Conservation (phyloP, 1,140 invertebrate species). For the Drosophila willistoni region DNA sequence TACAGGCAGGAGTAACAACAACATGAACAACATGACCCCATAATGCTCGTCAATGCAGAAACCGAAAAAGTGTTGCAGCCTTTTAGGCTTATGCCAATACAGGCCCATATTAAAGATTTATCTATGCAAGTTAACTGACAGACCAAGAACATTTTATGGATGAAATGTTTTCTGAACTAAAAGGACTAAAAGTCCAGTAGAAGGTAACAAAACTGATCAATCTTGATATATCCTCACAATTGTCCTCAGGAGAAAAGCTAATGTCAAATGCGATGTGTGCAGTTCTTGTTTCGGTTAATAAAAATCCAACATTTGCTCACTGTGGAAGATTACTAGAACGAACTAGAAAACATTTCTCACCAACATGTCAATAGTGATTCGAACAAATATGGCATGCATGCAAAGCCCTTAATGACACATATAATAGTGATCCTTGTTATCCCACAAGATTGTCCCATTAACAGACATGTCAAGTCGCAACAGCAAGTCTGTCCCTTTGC, state of each 20-base stretch:
- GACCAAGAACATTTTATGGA: background rate
- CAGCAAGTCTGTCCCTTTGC: no score
- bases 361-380: no score
- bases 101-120: constrained; percentile 58
- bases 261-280: background rate
- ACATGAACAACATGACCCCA: constrained; percentile 29
- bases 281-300: background rate
- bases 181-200: background rate
- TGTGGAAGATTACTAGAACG: no score
- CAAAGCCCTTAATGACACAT: no score
- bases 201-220: background rate
- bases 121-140: constrained; percentile 28
- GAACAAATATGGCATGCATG: no score
- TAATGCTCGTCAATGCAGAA: constrained; percentile 41
- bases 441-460: no score
- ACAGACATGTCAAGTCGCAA: no score
- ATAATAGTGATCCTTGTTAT: no score
- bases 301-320: no score
- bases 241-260: background rate
- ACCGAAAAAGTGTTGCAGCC: constrained; percentile 29
- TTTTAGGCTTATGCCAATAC: constrained; percentile 40
- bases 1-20: constrained; percentile 17
- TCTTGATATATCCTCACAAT: background rate
- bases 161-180: background rate
- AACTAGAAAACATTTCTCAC: no score